phyloP scores from a whole-genome alignment of 2,113 vertebrate species.

The Lycaon pictus region DNA sequence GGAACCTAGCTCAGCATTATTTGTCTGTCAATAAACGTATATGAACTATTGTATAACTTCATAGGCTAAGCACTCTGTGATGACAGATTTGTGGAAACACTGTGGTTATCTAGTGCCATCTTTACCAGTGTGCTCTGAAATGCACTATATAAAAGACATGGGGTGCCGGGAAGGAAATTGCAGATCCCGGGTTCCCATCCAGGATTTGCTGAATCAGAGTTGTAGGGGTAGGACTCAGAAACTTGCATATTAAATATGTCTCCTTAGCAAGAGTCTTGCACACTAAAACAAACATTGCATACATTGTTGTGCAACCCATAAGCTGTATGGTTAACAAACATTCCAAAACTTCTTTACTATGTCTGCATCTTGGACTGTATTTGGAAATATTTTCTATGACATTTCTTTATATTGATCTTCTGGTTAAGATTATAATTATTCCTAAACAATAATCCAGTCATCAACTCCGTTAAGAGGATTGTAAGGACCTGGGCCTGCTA shows the following conservation, averaged over 20 bases:
- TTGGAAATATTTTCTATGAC: constrained; percentile 5
- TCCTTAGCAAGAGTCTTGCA: not conserved
- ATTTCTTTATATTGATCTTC: not conserved
- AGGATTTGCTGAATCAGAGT: not conserved
- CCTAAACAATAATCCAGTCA: not conserved
- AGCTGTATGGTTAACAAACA: not conserved
- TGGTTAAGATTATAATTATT: not conserved
- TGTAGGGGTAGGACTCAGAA: not conserved
- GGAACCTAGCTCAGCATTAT: not conserved
- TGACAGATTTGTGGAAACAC: not conserved
- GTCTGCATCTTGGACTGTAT: not conserved
- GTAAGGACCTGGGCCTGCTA: not conserved
- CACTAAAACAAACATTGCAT: not conserved
- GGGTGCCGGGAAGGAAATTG: not conserved
- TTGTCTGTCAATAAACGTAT: not conserved
- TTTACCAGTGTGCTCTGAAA: not conserved
- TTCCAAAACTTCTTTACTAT: not conserved
- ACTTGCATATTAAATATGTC: not conserved
- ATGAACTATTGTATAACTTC: not conserved
- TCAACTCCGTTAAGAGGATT: not conserved
- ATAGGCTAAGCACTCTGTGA: too few relatives aligned
- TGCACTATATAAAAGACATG: not conserved
- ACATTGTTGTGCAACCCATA: not conserved
- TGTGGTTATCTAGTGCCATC: not conserved
- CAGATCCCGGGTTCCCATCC: not conserved